Conservation (phyloP, 1,140 invertebrate species). For the Eriocheir sinensis region DNA sequence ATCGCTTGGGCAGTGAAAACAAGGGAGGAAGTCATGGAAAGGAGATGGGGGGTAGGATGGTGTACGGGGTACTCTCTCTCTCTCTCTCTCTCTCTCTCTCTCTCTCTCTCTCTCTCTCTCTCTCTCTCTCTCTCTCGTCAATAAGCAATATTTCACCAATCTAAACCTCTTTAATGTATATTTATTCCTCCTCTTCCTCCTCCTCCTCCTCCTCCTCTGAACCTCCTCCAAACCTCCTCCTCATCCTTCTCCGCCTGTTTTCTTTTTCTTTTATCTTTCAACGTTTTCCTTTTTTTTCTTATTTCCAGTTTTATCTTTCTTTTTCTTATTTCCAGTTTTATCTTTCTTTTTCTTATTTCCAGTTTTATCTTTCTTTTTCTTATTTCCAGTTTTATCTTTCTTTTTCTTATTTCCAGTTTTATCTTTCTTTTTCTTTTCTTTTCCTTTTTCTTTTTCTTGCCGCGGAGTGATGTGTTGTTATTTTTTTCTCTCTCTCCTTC, state of each 20-base stretch:
- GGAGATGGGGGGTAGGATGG: not conserved
- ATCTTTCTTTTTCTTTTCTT: too few species aligned
- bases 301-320: too few species aligned
- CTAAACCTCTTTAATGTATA: not conserved
- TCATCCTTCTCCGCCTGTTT: not conserved
- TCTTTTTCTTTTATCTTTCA: not conserved
- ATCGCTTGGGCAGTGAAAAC: not conserved
- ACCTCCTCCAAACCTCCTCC: not conserved
- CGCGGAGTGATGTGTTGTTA: too few species aligned
- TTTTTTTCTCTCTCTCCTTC: too few species aligned
- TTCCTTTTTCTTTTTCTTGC: too few species aligned
- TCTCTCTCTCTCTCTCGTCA: not conserved
- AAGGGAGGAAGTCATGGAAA: not conserved
- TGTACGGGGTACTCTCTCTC: not conserved
- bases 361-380: too few species aligned
- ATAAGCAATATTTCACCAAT: not conserved
- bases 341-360: too few species aligned
- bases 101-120: slow-evolving; percentile 23
- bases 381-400: too few species aligned
- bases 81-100: slow-evolving; percentile 35
- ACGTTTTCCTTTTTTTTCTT: too few species aligned
- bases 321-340: too few species aligned
- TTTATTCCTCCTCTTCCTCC: slow-evolving; percentile 33
- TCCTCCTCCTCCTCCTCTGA: not conserved
- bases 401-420: too few species aligned